phyloP scores from a whole-genome alignment of 2,113 vertebrate species.

The Etheostoma spectabile region DNA sequence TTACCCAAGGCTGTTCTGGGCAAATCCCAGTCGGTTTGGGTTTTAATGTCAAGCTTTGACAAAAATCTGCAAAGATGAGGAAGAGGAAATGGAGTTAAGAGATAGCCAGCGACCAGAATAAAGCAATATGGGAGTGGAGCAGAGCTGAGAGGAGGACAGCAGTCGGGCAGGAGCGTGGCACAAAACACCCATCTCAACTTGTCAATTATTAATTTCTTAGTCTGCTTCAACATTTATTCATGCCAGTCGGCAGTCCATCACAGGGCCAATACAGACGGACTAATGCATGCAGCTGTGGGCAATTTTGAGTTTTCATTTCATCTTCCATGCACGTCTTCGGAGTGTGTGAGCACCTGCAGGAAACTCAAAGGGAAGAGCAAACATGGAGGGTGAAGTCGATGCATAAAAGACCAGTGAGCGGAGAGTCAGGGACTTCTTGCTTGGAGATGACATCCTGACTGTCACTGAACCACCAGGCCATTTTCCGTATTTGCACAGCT shows the following conservation, averaged over 20 bases:
- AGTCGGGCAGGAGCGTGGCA: constrained; percentile 33
- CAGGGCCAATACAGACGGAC: constrained; percentile 10
- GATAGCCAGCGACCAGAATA: constrained; percentile 43
- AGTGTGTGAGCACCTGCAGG: constrained; percentile 37
- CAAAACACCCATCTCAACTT: constrained; percentile 56
- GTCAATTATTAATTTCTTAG: constrained; percentile 70
- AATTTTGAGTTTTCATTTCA: constrained; percentile 50
- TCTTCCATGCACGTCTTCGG: constrained; percentile 41
- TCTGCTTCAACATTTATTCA: constrained; percentile 63
- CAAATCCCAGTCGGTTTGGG: constrained; percentile 47
- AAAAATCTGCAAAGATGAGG: constrained; percentile 53
- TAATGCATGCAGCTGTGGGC: constrained; percentile 25
- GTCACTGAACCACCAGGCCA: background rate
- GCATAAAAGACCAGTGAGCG: background rate
- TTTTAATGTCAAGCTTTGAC: constrained; percentile 65
- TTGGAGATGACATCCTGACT: background rate
- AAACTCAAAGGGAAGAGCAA: constrained; percentile 22
- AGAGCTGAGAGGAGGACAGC: constrained; percentile 42
- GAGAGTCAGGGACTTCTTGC: background rate
- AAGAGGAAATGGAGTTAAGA: constrained; percentile 47
- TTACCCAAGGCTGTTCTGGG: constrained; percentile 36
- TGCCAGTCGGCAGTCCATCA: constrained; percentile 39
- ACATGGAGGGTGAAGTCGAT: background rate
- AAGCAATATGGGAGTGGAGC: constrained; percentile 26
- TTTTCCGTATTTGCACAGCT: background rate